phyloP scores from a whole-genome alignment of 2,888 invertebrate species.

The Malthinus seriepunctatus region DNA sequence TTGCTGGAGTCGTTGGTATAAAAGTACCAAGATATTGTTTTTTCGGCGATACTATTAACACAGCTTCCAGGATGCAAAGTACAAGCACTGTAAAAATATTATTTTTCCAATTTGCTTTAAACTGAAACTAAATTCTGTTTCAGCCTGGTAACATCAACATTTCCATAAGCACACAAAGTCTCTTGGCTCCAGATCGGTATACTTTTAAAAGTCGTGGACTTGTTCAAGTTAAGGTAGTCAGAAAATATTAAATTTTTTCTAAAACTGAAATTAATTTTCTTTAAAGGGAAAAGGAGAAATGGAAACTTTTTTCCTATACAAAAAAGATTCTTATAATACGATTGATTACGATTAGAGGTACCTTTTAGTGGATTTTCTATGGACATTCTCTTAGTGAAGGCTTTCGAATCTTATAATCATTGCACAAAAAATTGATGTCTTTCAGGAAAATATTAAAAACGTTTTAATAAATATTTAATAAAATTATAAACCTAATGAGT shows the following conservation, averaged over 20 bases:
- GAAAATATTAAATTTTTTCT: slow-evolving; percentile 7
- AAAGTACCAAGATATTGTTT: slow-evolving; percentile 87
- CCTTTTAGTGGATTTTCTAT: too few species aligned
- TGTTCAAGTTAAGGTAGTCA: slow-evolving; percentile 72
- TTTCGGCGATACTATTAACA: slow-evolving; percentile 90
- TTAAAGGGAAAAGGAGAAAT: slow-evolving; percentile 84
- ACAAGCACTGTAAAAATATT: slow-evolving; percentile 58
- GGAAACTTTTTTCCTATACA: slow-evolving; percentile 53
- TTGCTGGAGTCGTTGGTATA: slow-evolving; percentile 84
- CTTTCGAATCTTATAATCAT: too few species aligned
- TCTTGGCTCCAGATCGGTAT: slow-evolving; percentile 69
- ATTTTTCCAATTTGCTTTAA: background rate
- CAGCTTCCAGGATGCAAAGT: slow-evolving; percentile 87
- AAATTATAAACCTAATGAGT: background rate
- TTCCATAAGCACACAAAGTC: slow-evolving; percentile 70
- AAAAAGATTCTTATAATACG: background rate
- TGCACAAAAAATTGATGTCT: too few species aligned
- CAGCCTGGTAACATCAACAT: slow-evolving; percentile 77
- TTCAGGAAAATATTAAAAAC: too few species aligned
- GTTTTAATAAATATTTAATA: too few species aligned
- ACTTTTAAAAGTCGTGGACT: slow-evolving; percentile 71
- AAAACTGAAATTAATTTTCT: slow-evolving; percentile 30
- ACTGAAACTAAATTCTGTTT: slow-evolving; percentile 31
- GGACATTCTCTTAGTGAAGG: too few species aligned
- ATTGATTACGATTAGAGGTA: too few species aligned